Conservation (phyloP, 2,888 invertebrate genomes). For the Carterocephalus palaemon region DNA sequence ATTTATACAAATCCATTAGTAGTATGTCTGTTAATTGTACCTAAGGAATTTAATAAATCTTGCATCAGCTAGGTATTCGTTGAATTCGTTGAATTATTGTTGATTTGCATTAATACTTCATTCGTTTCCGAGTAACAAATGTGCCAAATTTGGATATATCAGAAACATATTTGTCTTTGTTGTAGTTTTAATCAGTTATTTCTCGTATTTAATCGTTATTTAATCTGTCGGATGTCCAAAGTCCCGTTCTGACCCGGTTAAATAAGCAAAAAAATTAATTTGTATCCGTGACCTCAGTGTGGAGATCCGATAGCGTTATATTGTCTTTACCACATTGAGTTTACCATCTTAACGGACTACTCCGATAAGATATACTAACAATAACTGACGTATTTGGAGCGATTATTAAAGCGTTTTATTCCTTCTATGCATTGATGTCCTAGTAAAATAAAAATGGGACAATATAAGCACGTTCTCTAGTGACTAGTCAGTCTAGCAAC, state of each 20-base stretch:
- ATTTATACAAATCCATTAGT: no score
- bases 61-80: no score
- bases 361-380: slow-evolving; percentile 14
- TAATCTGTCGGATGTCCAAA: slow-evolving; percentile 6
- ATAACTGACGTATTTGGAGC: slow-evolving; percentile 16
- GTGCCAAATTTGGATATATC: not conserved
- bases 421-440: slow-evolving; percentile 2
- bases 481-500: no score
- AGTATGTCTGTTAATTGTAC: no score
- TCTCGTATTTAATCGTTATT: slow-evolving; percentile 7
- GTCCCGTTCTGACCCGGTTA: slow-evolving; percentile 19
- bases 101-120: no score
- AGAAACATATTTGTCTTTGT: slow-evolving; percentile 11
- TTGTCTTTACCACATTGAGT: no score
- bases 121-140: not conserved
- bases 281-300: slow-evolving; percentile 1
- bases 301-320: slow-evolving; percentile 5
- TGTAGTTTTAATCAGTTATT: slow-evolving; percentile 8
- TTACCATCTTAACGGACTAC: slow-evolving; percentile 1
- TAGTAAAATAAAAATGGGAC: slow-evolving; percentile 10
- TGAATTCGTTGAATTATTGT: no score
- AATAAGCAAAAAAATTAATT: slow-evolving; percentile 11
- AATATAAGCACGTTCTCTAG: no score
- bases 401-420: slow-evolving; percentile 5
- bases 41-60: no score